phyloP scores from a whole-genome alignment of 2,113 vertebrate species.

The Empidonax traillii region DNA sequence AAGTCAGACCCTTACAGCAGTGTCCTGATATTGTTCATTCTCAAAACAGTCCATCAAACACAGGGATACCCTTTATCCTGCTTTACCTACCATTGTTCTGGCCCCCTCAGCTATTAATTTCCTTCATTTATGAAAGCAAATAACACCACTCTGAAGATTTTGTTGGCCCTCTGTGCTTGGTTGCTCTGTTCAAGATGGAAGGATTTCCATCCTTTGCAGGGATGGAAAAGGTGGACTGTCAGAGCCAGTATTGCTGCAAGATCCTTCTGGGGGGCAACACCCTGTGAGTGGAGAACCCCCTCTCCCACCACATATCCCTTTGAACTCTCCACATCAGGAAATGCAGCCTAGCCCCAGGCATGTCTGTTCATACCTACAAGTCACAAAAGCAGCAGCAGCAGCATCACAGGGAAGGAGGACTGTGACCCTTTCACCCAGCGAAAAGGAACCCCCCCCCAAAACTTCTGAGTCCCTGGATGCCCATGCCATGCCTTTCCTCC shows the following conservation, averaged over 20 bases:
- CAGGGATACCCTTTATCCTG: background rate
- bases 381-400: background rate
- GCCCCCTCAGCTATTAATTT: background rate
- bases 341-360: background rate
- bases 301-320: background rate
- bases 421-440: background rate
- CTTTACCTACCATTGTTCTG: background rate
- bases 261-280: background rate
- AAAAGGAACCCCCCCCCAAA: background rate
- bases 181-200: background rate
- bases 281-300: background rate
- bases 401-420: background rate
- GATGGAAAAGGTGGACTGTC: background rate
- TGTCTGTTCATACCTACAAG: background rate
- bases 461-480: background rate
- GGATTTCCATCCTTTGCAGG: background rate
- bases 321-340: background rate
- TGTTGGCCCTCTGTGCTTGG: background rate
- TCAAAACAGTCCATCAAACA: background rate
- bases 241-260: background rate
- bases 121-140: background rate
- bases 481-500: background rate
- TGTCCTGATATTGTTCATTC: background rate
- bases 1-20: background rate
- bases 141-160: background rate